phyloP scores from a whole-genome alignment of 2,113 vertebrate genomes.

The Sciurus niger region DNA sequence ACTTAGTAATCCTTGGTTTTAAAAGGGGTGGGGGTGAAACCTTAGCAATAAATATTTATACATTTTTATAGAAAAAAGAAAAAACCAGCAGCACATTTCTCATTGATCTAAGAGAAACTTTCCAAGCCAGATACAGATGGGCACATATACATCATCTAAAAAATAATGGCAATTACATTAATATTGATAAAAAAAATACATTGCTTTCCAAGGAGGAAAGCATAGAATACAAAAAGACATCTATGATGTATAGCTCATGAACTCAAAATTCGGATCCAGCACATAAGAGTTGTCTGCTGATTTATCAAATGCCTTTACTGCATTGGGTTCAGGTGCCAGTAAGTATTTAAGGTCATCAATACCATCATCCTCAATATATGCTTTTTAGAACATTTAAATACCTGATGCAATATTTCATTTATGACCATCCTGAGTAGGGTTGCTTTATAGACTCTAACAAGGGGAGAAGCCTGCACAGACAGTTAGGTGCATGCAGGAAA shows the following conservation, averaged over 20 bases:
- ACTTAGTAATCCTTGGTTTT: constrained; percentile 63
- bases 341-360: constrained; percentile 83
- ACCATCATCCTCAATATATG: constrained; percentile 73
- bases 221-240: constrained; percentile 82
- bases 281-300: constrained; percentile 78
- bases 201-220: constrained; percentile 82
- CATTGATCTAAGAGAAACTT: constrained; percentile 71
- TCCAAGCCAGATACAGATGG: constrained; percentile 64
- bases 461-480: constrained; percentile 49
- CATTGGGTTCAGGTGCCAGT: constrained; percentile 79
- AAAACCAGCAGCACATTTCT: constrained; percentile 34
- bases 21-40: neutral
- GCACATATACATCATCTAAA: constrained; percentile 77
- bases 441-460: constrained; percentile 40
- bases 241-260: constrained; percentile 83
- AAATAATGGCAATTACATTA: constrained; percentile 68
- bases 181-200: constrained; percentile 84
- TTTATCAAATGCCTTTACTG: constrained; percentile 84
- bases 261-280: constrained; percentile 84
- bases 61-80: constrained; percentile 66
- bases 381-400: constrained; percentile 82
- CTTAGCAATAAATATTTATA: constrained; percentile 52
- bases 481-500: constrained; percentile 58
- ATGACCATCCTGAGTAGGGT: constrained; percentile 53
- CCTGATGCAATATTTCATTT: constrained; percentile 56